These are phyloP conservation scores for Marasmarcha lunaedactyla DNA, from an alignment of 2,888 invertebrate species.

Conservation along the genomic window DNA sequence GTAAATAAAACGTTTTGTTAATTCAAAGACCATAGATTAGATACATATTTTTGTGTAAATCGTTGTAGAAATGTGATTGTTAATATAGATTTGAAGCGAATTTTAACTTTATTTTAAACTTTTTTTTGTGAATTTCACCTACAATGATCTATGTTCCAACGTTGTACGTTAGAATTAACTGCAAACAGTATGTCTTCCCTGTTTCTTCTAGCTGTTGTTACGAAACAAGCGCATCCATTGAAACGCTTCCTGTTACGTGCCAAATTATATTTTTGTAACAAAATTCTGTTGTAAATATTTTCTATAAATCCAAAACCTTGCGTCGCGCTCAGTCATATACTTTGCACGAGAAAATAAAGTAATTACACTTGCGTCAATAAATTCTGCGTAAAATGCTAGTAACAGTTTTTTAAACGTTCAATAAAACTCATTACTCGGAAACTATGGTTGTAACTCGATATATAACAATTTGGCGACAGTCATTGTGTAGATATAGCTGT, in stretches of 20 bases:
- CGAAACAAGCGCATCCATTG: constrained; percentile 10
- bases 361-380: too few relatives aligned
- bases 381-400: too few relatives aligned
- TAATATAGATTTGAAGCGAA: constrained; percentile 9
- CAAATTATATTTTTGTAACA: too few relatives aligned
- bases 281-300: too few relatives aligned
- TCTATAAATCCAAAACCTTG: too few relatives aligned
- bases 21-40: constrained; percentile 26
- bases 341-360: too few relatives aligned
- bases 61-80: constrained; percentile 35
- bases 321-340: too few relatives aligned
- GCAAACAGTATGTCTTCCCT: constrained; percentile 41
- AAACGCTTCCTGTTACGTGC: too few relatives aligned
- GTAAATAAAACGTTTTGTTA: constrained; percentile 41
- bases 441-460: constrained; percentile 67
- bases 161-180: too few relatives aligned
- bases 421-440: constrained; percentile 41
- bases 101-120: constrained; percentile 5
- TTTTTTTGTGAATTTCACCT: constrained; percentile 9
- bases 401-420: too few relatives aligned
- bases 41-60: constrained; percentile 50
- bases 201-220: constrained; percentile 28
- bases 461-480: constrained; percentile 51
- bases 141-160: too few relatives aligned
- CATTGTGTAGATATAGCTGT: constrained; percentile 47